Base-by-base conservation (phyloP, 2,113 vertebrate genomes). In the Spermophilus dauricus region DNA sequence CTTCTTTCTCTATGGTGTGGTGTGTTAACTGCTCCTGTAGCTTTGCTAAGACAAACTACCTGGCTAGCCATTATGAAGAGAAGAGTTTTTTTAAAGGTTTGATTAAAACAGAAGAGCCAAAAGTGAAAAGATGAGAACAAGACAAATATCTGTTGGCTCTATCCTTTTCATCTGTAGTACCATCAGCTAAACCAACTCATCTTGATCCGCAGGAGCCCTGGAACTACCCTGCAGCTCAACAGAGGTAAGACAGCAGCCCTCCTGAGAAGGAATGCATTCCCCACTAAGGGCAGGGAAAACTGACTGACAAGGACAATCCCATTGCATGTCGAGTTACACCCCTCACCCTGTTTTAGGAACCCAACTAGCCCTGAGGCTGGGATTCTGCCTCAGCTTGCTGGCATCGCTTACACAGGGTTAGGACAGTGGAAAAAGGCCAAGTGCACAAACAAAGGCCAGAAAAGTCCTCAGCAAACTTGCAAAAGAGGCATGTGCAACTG, bases 41-140 rank as follows among this genome's bases (percentile, higher is more conserved):
- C n/a, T 96, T 45, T 94, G 30, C 73, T 10, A 61, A 61, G 56
- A 88, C 88, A 96, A 96, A 92, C 56, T 86, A 39, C 72, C 69
- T 92, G 45, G 61, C 96, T 92, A 58, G 26, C 5, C 4, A 76
- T 94, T 94, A 92, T 45, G 39, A 97, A 95, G n/a, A 93, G 69
- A 85, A 93, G 51, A 87, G 22, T 26, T 89, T 92, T 45, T 42
- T 42, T 42, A 85, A 87, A 67, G 69, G 24, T 91, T 92, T 90
- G 84, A 95, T 95, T 93, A 77, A 84, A 97, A 87, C 24, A 37
- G 58, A 96, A 65, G 75, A 93, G 63, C 72, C 73, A 91, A 92
- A 6, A 95, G 51, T 65, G 51, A 81, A 82, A 88, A 76, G 65
- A 86, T 81, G 61, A 91, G 37, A 95, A 81, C 32, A 94, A n/a